Base-by-base conservation (phyloP, 1,140 invertebrate genomes). In the Andrena cerasifolii region DNA sequence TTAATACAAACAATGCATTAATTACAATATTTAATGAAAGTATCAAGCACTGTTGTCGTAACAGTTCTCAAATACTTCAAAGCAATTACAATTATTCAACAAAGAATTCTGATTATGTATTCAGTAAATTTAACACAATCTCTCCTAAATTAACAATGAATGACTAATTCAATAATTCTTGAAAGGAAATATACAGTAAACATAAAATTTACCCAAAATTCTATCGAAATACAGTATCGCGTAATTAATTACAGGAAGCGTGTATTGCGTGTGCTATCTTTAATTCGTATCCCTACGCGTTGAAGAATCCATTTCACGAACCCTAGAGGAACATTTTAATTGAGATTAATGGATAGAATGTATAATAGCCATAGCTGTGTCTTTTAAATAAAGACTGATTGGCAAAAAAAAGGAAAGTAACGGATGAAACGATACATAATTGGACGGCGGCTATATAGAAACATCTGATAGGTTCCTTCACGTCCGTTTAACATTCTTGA, bases 401-500 rank as follows among this genome's bases (percentile, higher is more conserved):
- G 12, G 24, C 1, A 31, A 21, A 16, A 21, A 21, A n/a, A 65
- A 16, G 1, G n/a, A 26, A 7, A 16, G 21, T 63, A 16, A 53
- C 21, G 24, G 14, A 49, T n/a, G n/a, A 51, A 31, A 63, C 12
- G 18, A 16, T 36, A 51, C 2, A 24, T 51, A 72, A 72, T 72
- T 62, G 31, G 21, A n/a, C 16, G 28, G 31, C 45, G 40, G 4
- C 4, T 31, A 12, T 14, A 59, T 31, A 51, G 63, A 72, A 72
- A 51, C 49, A 8, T 36, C 28, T 12, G 70, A 73, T 51, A 28
- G 21, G 31, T 49, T 49, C 18, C 6, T 71, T 59, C 14, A 49
- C 6, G 18, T 67, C 67, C 40, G 51, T 40, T 76, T 58, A 76
- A 18, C 24, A 26, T 36, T 59, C 43, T 58, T 76, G 21, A 26